Conservation (phyloP, 2,797 vertebrate species). For the Acrossocheilus fasciatus region DNA sequence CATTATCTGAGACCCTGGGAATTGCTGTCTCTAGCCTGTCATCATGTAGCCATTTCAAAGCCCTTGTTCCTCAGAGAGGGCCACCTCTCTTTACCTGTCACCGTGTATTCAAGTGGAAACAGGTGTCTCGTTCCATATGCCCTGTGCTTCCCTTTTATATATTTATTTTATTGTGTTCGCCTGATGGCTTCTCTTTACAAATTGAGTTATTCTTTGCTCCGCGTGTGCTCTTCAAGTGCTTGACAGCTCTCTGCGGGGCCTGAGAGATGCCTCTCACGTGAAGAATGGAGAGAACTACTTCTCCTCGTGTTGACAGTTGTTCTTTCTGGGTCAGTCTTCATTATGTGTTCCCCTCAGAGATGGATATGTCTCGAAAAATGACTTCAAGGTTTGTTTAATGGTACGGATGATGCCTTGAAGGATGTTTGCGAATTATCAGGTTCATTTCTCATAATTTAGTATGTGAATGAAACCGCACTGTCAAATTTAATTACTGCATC, state of each 20-base stretch:
- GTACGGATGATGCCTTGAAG: constrained; percentile 8
- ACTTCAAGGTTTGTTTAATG: constrained; percentile 20
- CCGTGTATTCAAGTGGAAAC: constrained; percentile 68
- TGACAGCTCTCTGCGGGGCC: constrained; percentile 65
- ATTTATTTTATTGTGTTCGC: constrained; percentile 64
- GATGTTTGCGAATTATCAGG: constrained; percentile 24
- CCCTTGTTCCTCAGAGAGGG: constrained; percentile 47
- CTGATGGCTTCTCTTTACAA: constrained; percentile 63
- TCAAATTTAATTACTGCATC: constrained; percentile 5
- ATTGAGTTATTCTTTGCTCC: constrained; percentile 67
- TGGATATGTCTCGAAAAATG: constrained; percentile 10
- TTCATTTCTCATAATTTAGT: constrained; percentile 19
- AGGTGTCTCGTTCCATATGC: constrained; percentile 69
- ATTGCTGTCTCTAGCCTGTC: constrained; percentile 47
- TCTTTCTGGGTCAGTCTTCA: constrained; percentile 39
- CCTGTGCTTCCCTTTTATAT: constrained; percentile 53
- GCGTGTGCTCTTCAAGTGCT: constrained; percentile 58
- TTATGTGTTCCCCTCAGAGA: constrained; percentile 10
- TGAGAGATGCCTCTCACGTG: constrained; percentile 54
- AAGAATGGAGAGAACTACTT: constrained; percentile 55
- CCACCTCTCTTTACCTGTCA: constrained; percentile 65
- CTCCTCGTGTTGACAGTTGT: constrained; percentile 56
- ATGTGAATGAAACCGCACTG: neutral
- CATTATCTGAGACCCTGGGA: constrained; percentile 12
- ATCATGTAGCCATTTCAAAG: constrained; percentile 56